Base-by-base conservation (phyloP, 2,113 vertebrate species). In the Corydoras maculifer region DNA sequence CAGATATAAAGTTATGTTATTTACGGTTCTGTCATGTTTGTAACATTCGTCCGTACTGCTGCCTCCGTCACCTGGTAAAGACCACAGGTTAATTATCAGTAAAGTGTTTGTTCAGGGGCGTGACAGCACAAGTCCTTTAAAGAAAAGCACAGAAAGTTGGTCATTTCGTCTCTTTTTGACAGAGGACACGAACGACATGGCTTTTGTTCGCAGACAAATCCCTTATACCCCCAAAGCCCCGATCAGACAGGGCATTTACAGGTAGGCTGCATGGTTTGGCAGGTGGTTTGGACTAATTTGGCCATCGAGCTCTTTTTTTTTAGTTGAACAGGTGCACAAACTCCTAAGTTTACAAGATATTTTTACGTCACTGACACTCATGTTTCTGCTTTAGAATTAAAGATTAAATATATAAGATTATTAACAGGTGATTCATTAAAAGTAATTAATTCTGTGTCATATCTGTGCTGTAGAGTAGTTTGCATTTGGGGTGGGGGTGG, bases 171-270 rank as follows among this genome's bases (percentile, higher is more conserved):
- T 43, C 29, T 55, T 13, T 49, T 54, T 61, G 31, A 11, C 12
- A 58, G 7, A 58, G 14, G 9, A 11, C 30, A 58, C 12, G 59
- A 25, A 25, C 18, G 18, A 65, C 9, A 90, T 91, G 88, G 78
- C 80, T 68, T 58, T 84, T 30, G 31, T 89, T 61, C 73, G 61
- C 31, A 79, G 85, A 73, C 68, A 80, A 12, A 72, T 82, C 11
- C 75, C 80, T 1, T 86, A 84, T 73, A 87, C 88, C 58, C 66
- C 81, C 2, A 87, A 85, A 79, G 86, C 88, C 8, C 87, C 88
- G 6, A 67, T 88, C 61, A 87, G 86, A 62, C 85, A 85, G 74
- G 88, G 87, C 1, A 82, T 90, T 62, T 89, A 90, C 86, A 91
- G 88, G 90, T 91, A 82, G 77, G 84, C 48, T 14, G 14, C 11